These are phyloP conservation scores for Nemapogon koenigi DNA, from an alignment of 2,888 invertebrate species.

Conservation along the genomic window DNA sequence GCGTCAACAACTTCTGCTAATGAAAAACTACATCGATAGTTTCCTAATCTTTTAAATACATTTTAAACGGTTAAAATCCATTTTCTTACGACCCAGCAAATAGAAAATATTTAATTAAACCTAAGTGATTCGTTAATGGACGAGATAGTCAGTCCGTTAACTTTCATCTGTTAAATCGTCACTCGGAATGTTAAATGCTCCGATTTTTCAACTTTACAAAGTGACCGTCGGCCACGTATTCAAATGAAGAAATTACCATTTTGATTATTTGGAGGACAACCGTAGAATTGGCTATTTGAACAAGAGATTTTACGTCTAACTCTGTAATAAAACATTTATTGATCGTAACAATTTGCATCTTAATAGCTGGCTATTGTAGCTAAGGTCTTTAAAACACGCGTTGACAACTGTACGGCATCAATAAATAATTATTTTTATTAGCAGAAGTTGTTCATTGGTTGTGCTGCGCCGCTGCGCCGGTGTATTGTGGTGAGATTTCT, in stretches of 20 bases:
- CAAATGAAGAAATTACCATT: slow-evolving; percentile 31
- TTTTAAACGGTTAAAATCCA: background rate
- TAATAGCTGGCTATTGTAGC: background rate
- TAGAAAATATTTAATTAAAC: slow-evolving; percentile 34
- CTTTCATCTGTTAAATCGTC: slow-evolving; percentile 21
- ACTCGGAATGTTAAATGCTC: slow-evolving; percentile 27
- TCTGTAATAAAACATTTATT: slow-evolving; percentile 2
- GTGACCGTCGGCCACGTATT: slow-evolving; percentile 26
- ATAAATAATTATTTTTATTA: background rate
- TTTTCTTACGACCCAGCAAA: background rate
- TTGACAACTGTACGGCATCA: background rate
- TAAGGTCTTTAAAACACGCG: no score
- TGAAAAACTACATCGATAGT: slow-evolving; percentile 2
- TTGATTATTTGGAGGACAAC: slow-evolving; percentile 15
- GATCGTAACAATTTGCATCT: slow-evolving; percentile 1
- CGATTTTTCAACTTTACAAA: slow-evolving; percentile 30
- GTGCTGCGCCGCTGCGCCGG: no score
- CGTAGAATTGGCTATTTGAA: background rate
- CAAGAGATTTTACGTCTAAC: slow-evolving; percentile 1
- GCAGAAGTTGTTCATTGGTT: slow-evolving; percentile 1
- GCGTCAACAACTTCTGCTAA: slow-evolving; percentile 20
- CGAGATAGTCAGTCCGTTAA: slow-evolving; percentile 21
- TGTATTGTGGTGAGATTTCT: slow-evolving; percentile 48
- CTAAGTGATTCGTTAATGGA: slow-evolving; percentile 36
- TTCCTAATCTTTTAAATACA: background rate